phyloP scores from a whole-genome alignment of 1,140 invertebrate genomes.

The Kradibia gibbosae region DNA sequence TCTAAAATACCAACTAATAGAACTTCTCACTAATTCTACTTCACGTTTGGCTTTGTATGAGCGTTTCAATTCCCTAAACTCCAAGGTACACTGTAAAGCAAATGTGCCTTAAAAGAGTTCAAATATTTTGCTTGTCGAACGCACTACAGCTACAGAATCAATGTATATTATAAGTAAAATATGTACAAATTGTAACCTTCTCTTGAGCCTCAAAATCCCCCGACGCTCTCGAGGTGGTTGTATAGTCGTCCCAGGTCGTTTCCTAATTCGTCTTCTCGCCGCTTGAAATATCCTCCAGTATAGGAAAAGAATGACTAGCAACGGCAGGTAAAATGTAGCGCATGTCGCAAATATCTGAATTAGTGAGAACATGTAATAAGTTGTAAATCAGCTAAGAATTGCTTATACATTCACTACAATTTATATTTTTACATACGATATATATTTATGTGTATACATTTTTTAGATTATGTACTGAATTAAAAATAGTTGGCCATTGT shows the following conservation, averaged over 20 bases:
- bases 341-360: slow-evolving; percentile 87
- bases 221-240: slow-evolving; percentile 66
- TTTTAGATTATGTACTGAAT: no score
- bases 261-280: slow-evolving; percentile 84
- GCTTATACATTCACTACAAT: no score
- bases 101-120: background rate
- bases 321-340: slow-evolving; percentile 92
- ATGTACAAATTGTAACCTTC: slow-evolving; percentile 53
- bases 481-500: no score
- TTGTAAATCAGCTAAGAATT: no score
- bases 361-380: no score
- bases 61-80: slow-evolving; percentile 23
- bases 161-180: background rate
- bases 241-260: slow-evolving; percentile 72
- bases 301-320: slow-evolving; percentile 89
- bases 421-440: no score
- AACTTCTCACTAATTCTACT: slow-evolving; percentile 31
- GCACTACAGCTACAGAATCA: background rate
- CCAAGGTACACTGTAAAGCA: background rate
- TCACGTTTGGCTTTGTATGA: slow-evolving; percentile 8
- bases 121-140: background rate
- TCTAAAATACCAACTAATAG: background rate
- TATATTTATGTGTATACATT: no score
- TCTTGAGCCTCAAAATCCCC: slow-evolving; percentile 67
- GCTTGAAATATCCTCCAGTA: slow-evolving; percentile 95